Base-by-base conservation (phyloP, 2,797 vertebrate genomes). In the Cossypha polioptera region DNA sequence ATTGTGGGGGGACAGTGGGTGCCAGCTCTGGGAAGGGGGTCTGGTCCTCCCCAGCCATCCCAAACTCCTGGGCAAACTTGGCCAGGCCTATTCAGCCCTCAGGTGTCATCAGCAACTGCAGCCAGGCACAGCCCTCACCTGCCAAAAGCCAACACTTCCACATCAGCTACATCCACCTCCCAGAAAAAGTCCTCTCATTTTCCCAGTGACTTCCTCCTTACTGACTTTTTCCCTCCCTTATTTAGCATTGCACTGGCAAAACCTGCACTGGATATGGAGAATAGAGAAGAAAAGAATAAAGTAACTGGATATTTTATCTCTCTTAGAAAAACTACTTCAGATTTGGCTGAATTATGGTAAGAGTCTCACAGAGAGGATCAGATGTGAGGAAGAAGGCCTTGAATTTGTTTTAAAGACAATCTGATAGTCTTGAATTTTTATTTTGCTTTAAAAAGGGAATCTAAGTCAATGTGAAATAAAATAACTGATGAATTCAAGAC, bases 101-200 rank as follows among this genome's bases (percentile, higher is more conserved):
- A 7, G 28, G 62, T 3, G 47, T 1, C 1, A 3, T 5, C 0
- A 2, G 1, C n/a, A n/a, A 1, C 51, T 7, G 25, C 42, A 63
- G 42, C 21, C 38, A 62, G 53, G 43, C 26, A 28, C 31, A 62
- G 53, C 36, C 10, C 59, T 22, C n/a, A 24, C 18, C 21, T 22
- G 50, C 33, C 33, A 29, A 35, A 42, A 16, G 24, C 9, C 51
- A 80, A 6, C 10, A 4, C 16, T 13, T 33, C 31, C 62, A 61
- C 36, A 26, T 0, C 20, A 71, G 15, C 48, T 17, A 50, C 50
- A 74, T 2, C 38, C 40, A 31, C 7, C 11, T 21, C 5, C n/a
- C 53, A 80, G 1, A 3, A 38, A 45, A 43, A 42, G 4, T 18
- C 9, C 29, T 36, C 42, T 16, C 9, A 7, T 58, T 55, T 76